These are phyloP conservation scores for Apis cerana DNA, from an alignment of 1,140 invertebrate genomes.

Conservation along the genomic window DNA sequence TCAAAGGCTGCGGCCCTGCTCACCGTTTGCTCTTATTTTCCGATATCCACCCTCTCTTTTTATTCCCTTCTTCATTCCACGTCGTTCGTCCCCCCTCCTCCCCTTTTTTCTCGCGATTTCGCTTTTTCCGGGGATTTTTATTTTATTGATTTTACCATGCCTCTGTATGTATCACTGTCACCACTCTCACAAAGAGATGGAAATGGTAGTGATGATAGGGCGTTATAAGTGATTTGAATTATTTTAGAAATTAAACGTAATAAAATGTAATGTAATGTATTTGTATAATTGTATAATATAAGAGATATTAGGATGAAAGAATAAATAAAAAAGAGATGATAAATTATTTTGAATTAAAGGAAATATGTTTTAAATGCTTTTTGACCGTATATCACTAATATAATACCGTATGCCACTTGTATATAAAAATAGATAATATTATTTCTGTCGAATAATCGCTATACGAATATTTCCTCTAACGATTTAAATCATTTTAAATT, in stretches of 20 bases:
- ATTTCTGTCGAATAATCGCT: constrained; percentile 11
- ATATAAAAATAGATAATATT: constrained; percentile 19
- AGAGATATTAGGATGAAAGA: neutral
- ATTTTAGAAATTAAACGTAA: too few species aligned
- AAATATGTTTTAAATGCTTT: neutral
- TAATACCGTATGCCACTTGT: neutral
- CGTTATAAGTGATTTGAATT: too few species aligned
- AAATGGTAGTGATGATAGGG: too few species aligned
- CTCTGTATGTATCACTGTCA: too few species aligned
- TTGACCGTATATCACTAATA: neutral
- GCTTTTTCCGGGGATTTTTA: too few species aligned
- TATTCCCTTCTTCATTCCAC: neutral
- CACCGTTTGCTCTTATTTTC: constrained; percentile 63
- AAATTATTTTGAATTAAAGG: neutral
- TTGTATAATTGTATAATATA: too few species aligned
- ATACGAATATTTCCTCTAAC: neutral
- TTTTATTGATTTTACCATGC: neutral
- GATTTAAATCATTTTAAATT: neutral
- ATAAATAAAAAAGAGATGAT: neutral
- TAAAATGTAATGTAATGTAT: too few species aligned
- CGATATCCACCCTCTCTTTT: constrained; percentile 43
- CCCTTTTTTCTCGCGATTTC: neutral
- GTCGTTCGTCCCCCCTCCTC: too few species aligned
- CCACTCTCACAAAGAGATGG: too few species aligned
- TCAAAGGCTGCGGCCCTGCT: constrained; percentile 54